Conservation (phyloP, 1,140 invertebrate genomes). For the Centruroides vittatus region DNA sequence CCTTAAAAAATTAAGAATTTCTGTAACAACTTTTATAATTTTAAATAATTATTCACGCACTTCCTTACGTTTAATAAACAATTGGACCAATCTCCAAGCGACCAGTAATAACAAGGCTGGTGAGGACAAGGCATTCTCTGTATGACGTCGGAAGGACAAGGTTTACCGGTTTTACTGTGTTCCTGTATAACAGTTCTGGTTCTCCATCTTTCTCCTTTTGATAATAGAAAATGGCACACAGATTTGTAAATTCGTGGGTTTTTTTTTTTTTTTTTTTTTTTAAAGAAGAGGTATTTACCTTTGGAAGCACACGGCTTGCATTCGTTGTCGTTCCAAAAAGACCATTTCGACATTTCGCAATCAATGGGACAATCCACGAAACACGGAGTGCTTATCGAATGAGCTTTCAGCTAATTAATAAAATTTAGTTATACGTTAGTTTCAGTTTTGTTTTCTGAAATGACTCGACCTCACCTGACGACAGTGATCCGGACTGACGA, state of each 20-base stretch:
- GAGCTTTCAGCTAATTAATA: no score
- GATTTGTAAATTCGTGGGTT: no score
- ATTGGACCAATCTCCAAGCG: conserved; percentile 31
- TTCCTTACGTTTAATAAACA: conserved; percentile 34
- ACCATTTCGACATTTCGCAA: conserved; percentile 45
- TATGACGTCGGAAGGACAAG: conserved; percentile 32
- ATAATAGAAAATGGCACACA: no score
- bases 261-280: no score
- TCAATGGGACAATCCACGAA: conserved; percentile 51
- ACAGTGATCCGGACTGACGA: conserved; percentile 36
- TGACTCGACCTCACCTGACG: conserved; percentile 5
- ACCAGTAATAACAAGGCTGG: conserved; percentile 37
- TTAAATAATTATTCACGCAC: no score
- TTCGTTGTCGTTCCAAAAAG: conserved; percentile 38
- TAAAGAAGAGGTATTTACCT: conserved; percentile 9
- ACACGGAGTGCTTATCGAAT: conserved; percentile 26
- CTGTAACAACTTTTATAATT: no score
- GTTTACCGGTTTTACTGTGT: conserved; percentile 35
- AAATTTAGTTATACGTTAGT: no score
- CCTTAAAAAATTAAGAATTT: conserved; percentile 15
- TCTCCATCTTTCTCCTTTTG: conserved; percentile 22
- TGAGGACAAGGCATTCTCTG: conserved; percentile 38
- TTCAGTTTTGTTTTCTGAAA: no score
- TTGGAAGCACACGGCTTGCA: conserved; percentile 32
- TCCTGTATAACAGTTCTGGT: conserved; percentile 29